Base-by-base conservation (phyloP, 2,113 vertebrate species). In the Equus przewalskii region DNA sequence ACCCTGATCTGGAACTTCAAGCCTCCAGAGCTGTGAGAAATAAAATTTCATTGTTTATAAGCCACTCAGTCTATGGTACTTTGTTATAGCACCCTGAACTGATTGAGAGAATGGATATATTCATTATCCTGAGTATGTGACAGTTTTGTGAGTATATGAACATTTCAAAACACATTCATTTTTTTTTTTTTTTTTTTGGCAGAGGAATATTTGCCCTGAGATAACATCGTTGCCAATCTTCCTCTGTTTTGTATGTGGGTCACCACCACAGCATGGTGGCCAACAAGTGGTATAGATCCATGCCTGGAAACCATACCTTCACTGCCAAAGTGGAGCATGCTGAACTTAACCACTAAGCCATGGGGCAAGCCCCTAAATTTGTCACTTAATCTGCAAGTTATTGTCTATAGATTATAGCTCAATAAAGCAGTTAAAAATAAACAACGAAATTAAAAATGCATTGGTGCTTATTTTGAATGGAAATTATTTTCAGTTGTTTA, bases 341-440 rank as follows among this genome's bases (percentile, higher is more conserved):
- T 41, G 36, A 41, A 41, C 36, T 41, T 41, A 41, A 41, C 36
- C 36, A 41, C 36, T 41, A 41, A 41, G 36, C 36, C 36, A 41
- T 41, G 36, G 36, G 36, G 36, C 36, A 41, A 3, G 36, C 36
- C 36, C 3, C 36, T 15, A 69, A 65, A 16, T 56, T n/a, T 78
- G 78, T 76, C 44, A 58, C 15, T 79, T 60, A 65, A 19, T 13
- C 18, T 89, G 33, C 5, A 65, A 62, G 41, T 72, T 73, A 33
- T 62, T 51, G 11, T 73, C 26, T 30, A 26, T 54, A 60, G 5
- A 36, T 94, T 41, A 60, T 87, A 28, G 7, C 18, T 58, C 51
- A 83, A n/a, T 44, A 95, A 75, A 89, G 58, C 56, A 67, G 78
- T 62, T 89, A 76, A 84, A 84, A 91, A 19, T 73, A 30, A 49